Percentiles rank a stretch among this genome's conserved stretches.
phyloP scores from a whole-genome alignment of 2,113 vertebrate genomes.

The Sisor rabdophorus region DNA sequence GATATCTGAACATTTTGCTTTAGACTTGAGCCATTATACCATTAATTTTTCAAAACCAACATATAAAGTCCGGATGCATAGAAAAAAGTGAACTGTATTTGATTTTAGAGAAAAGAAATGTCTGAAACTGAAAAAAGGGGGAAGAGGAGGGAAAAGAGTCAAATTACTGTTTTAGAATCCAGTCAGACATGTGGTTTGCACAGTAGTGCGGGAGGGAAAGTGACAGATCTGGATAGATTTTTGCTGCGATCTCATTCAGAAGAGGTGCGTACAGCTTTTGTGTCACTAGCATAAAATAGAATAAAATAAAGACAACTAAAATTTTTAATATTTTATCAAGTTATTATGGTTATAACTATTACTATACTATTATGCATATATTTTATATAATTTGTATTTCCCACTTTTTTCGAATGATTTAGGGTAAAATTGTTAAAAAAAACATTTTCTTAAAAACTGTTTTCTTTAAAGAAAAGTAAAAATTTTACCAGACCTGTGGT shows the following conservation, averaged over 20 bases:
- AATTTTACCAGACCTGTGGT: background rate
- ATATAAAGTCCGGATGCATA: background rate
- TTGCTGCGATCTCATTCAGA: background rate
- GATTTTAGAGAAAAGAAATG: background rate
- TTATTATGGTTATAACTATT: background rate
- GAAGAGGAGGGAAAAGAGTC: slow-evolving; percentile 13
- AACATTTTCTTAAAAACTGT: background rate
- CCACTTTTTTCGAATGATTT: background rate
- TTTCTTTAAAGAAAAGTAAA: background rate
- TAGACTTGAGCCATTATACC: background rate
- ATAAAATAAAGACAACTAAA: background rate
- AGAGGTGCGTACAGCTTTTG: slow-evolving; percentile 14
- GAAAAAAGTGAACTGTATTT: background rate
- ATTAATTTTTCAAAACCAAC: background rate
- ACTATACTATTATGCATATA: background rate
- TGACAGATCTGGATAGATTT: slow-evolving; percentile 36
- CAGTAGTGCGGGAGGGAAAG: slow-evolving; percentile 9
- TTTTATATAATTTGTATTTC: background rate
- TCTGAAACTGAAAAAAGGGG: slow-evolving; percentile 16
- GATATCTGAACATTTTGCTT: slow-evolving; percentile 33
- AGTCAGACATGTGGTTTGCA: slow-evolving; percentile 21
- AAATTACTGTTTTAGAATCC: slow-evolving; percentile 28
- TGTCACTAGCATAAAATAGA: background rate
- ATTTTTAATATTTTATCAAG: too few relatives aligned
- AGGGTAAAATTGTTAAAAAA: background rate